Percentiles rank a stretch among this genome's conserved stretches.
Conservation (phyloP, 2,797 vertebrate species). For the Lepus townsendii region DNA sequence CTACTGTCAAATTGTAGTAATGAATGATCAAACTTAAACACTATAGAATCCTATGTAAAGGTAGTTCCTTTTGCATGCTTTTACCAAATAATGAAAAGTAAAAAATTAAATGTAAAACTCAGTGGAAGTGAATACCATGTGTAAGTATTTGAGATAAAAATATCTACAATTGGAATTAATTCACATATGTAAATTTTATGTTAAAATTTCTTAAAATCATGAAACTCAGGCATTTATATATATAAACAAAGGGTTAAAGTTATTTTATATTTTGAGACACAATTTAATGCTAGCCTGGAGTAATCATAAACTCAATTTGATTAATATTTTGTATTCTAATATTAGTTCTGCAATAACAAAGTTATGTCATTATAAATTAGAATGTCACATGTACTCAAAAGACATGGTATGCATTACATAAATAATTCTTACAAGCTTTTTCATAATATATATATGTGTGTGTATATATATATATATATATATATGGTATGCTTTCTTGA, state of each 20-base stretch:
- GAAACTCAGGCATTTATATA: conserved; percentile 23
- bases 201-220: conserved; percentile 59
- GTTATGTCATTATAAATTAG: not conserved
- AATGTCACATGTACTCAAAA: conserved; percentile 40
- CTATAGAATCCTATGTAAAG: not conserved
- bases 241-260: conserved; percentile 45
- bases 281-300: conserved; percentile 19
- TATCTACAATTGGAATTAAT: not conserved
- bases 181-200: conserved; percentile 30
- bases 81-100: conserved; percentile 38
- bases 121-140: conserved; percentile 38
- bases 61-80: conserved; percentile 44
- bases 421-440: conserved; percentile 49
- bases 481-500: not conserved
- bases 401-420: not conserved
- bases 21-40: not conserved
- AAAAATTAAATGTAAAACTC: conserved; percentile 57
- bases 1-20: conserved; percentile 48
- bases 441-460: not conserved
- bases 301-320: conserved; percentile 7
- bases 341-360: conserved; percentile 14
- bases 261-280: conserved; percentile 57
- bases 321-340: not conserved
- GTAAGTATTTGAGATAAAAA: conserved; percentile 52
- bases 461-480: not conserved